Base-by-base conservation (phyloP, 37 sponge, comb jelly and placozoan genomes). In the Diacarnus erythraeanus region DNA sequence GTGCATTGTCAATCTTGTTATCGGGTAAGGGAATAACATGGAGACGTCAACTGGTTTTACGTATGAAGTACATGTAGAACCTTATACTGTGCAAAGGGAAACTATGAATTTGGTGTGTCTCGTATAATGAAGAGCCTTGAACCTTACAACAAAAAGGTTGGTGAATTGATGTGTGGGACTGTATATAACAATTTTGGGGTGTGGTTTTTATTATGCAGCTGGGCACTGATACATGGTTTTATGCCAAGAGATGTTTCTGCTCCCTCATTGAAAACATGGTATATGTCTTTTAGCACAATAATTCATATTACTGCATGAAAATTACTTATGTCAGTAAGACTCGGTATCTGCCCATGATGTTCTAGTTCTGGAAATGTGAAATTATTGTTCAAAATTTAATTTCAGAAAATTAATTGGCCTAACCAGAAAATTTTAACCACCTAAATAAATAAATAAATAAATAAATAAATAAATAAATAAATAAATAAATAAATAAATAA, bases 161-260 rank as follows among this genome's bases (percentile, higher is more conserved):
- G 59, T 4, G 22, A 15, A 63, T n/a, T n/a, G n/a, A n/a, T n/a
- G n/a, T n/a, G n/a, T n/a, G n/a, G n/a, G n/a, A n/a, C n/a, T n/a
- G n/a, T n/a, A n/a, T 27, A 25, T 64, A 15, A 69, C 37, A 23
- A 27, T 42, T 5, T 35, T 5, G 12, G 25, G 25, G 25, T 42
- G 3, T 54, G 2, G 6, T 5, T 74, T 22, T 56, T 41, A 5
- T 33, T 69, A 12, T 77, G 29, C 61, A 95, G 93, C 75, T 97
- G 33, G 99, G 99, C 21, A 98, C 96, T 36, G 99, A 98, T 72
- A 98, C 99, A 35, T 98, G 99, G 99, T 96, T 90, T 68, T 98
- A 98, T 85, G 86, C 94, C 27, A 98, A 98, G 76, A 57, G 96
- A 0, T 98, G 99, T 61, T 87, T 98, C 82, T 77, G 88, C 31